A percentile compares a stretch with the other conserved stretches of the same genome.
phyloP scores from a whole-genome alignment of 2,888 invertebrate species.

The Balanococcus diminutus region DNA sequence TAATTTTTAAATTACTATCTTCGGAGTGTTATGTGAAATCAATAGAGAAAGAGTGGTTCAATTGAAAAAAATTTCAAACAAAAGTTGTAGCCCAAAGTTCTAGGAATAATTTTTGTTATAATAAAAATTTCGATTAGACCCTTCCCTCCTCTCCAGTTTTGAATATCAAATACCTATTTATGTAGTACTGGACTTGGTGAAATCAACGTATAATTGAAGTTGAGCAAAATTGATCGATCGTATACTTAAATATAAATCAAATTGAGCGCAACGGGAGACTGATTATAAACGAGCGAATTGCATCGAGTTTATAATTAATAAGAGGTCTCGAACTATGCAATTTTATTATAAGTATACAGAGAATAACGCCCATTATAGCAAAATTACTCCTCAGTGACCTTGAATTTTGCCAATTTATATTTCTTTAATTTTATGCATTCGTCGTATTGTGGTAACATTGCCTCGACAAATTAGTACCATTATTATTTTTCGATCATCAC shows the following conservation, averaged over 20 bases:
- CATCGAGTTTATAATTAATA: not conserved
- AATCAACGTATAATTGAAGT: too few species aligned
- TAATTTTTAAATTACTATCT: too few species aligned
- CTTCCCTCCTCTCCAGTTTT: too few species aligned
- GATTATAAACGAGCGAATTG: not conserved
- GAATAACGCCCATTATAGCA: not conserved
- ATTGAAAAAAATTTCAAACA: too few species aligned
- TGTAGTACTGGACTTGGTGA: too few species aligned
- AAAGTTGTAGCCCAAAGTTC: too few species aligned
- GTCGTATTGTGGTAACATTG: not conserved
- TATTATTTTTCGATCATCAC: not conserved
- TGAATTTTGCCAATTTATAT: constrained; percentile 8
- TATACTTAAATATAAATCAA: not conserved
- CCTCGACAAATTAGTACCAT: not conserved
- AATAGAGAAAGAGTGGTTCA: too few species aligned
- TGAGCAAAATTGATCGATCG: too few species aligned
- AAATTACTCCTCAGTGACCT: not conserved
- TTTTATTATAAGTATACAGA: not conserved
- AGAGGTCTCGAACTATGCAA: not conserved
- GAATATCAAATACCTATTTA: too few species aligned
- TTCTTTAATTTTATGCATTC: not conserved
- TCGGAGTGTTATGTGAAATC: too few species aligned
- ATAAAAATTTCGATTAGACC: too few species aligned
- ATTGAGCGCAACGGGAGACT: not conserved
- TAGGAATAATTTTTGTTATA: too few species aligned